A percentile compares a stretch with the other conserved stretches of the same genome.
These are phyloP conservation scores for Pantherophis alleghaniensis DNA, from an alignment of 2,797 vertebrate genomes.

Conservation along the genomic window DNA sequence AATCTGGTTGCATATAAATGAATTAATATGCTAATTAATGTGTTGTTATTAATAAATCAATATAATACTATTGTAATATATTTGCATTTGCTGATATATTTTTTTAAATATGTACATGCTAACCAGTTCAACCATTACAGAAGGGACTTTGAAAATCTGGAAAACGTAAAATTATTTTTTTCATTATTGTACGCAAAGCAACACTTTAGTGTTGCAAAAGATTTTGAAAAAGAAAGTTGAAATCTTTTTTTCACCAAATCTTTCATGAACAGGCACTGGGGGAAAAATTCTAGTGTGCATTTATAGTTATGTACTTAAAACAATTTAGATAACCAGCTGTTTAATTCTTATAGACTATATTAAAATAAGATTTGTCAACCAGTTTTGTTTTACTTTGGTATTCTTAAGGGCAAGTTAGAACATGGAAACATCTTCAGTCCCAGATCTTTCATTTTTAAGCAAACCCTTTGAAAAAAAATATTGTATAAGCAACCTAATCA, in stretches of 20 bases:
- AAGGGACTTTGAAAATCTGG: neutral
- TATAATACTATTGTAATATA: neutral
- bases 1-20: neutral
- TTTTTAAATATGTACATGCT: neutral
- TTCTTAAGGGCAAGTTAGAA: neutral
- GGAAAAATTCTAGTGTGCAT: neutral
- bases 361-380: neutral
- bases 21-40: neutral
- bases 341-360: slow-evolving; percentile 10
- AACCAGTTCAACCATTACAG: neutral
- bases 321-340: neutral
- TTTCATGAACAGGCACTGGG: neutral
- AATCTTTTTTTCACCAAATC: neutral
- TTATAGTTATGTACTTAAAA: neutral
- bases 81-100: neutral
- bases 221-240: neutral
- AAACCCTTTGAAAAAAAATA: slow-evolving; percentile 17
- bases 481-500: slow-evolving; percentile 14
- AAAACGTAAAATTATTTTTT: neutral
- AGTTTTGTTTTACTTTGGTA: neutral
- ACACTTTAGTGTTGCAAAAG: neutral
- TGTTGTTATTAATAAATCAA: neutral
- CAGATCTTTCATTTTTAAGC: neutral
- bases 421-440: slow-evolving; percentile 11
- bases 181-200: neutral